Evolutionary conservation across 1,140 invertebrate species (phyloP).

Genomic region (Carposina sasakii): DNA sequence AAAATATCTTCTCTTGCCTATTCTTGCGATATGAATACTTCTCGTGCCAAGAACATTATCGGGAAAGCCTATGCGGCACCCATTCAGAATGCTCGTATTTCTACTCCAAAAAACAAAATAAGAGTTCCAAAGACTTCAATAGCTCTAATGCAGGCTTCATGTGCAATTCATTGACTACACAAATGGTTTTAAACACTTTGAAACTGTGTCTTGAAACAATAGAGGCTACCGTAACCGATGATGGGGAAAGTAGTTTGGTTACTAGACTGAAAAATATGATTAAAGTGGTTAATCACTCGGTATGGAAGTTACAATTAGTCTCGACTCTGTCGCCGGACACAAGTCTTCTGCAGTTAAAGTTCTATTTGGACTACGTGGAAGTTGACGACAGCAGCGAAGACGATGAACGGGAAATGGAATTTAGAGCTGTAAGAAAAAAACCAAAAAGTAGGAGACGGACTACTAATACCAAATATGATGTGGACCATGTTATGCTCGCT

Average conservation of each 20-base stretch:
- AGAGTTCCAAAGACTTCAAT: constrained; percentile 34
- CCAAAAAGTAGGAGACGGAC: constrained; percentile 48
- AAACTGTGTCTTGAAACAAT: constrained; percentile 61
- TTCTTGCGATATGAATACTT: constrained; percentile 69
- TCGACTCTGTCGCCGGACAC: constrained; percentile 61
- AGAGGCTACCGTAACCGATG: constrained; percentile 30
- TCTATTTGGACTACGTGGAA: constrained; percentile 63
- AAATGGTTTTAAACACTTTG: constrained; percentile 60
- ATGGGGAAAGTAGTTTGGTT: constrained; percentile 29
- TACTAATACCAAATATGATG: constrained; percentile 49
- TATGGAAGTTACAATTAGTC: constrained; percentile 67
- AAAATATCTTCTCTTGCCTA: constrained; percentile 66
- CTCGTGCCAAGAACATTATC: constrained; percentile 55
- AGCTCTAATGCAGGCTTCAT: constrained; percentile 55
- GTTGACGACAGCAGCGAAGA: constrained; percentile 63
- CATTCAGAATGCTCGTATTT: constrained; percentile 70
- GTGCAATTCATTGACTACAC: constrained; percentile 58
- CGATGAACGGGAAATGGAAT: constrained; percentile 45
- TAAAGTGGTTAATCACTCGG: constrained; percentile 60
- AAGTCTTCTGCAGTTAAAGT: constrained; percentile 46
- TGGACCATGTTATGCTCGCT: constrained; percentile 51
- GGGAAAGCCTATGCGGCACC: constrained; percentile 53
- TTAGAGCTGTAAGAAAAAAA: constrained; percentile 48
- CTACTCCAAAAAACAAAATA: constrained; percentile 60
- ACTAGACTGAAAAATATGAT: constrained; percentile 45